Conservation (phyloP, 2,888 invertebrate genomes). For the Amphiduros pacificus region DNA sequence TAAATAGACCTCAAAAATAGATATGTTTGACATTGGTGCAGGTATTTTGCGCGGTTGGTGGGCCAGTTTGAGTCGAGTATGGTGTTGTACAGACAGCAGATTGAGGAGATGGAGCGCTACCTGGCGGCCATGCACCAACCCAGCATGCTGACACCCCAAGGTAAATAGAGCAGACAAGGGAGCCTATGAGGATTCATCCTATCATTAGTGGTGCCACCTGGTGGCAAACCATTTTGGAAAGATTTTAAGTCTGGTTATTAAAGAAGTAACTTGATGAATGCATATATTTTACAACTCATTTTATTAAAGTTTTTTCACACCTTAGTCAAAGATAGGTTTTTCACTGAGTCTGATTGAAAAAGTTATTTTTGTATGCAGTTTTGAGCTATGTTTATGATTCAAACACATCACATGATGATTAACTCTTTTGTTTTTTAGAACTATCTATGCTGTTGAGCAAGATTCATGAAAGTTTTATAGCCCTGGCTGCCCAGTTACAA, state of each 20-base stretch:
- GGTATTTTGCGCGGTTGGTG: constrained; percentile 70
- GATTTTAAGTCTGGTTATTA: too few relatives aligned
- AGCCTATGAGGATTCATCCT: too few relatives aligned
- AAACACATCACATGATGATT: too few relatives aligned
- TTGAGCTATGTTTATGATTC: too few relatives aligned
- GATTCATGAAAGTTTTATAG: constrained; percentile 83
- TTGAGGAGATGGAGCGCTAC: constrained; percentile 74
- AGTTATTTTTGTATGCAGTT: too few relatives aligned
- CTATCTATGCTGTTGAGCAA: constrained; percentile 77
- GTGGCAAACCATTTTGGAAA: too few relatives aligned
- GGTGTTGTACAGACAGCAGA: constrained; percentile 70
- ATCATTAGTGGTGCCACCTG: too few relatives aligned
- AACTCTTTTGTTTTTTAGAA: constrained; percentile 65
- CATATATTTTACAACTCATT: background rate
- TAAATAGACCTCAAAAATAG: background rate
- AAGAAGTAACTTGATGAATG: too few relatives aligned
- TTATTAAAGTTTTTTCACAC: background rate
- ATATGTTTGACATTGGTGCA: constrained; percentile 24
- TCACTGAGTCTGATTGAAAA: too few relatives aligned
- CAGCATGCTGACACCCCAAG: constrained; percentile 70
- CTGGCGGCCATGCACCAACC: constrained; percentile 71
- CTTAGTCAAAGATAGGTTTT: background rate
- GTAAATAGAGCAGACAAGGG: too few relatives aligned
- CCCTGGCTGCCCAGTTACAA: constrained; percentile 83
- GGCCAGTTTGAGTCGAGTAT: constrained; percentile 74